These are phyloP conservation scores for Haliaeetus leucogaster DNA, from an alignment of 2,113 vertebrate species.

Conservation along the genomic window DNA sequence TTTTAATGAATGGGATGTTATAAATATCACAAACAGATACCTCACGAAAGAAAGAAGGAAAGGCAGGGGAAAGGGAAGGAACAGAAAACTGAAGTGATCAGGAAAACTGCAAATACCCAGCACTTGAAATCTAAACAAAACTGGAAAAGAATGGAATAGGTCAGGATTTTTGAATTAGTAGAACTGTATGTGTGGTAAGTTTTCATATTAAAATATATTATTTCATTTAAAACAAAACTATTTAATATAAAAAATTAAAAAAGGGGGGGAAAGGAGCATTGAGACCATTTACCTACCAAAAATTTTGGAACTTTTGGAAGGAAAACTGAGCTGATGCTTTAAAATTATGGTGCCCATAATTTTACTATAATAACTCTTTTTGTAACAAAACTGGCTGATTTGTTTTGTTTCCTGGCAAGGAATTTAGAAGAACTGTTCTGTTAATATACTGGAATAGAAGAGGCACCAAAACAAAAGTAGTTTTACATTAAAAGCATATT, in stretches of 20 bases:
- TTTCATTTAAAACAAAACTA: neutral
- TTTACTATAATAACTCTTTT: neutral
- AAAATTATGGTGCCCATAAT: neutral
- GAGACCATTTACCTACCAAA: neutral
- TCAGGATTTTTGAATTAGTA: neutral
- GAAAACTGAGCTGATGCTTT: neutral
- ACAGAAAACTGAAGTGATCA: neutral
- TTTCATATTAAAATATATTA: neutral
- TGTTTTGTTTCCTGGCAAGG: neutral
- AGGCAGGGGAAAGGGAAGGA: neutral
- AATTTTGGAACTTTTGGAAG: neutral
- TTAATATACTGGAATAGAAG: neutral
- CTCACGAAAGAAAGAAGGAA: neutral
- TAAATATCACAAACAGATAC: neutral
- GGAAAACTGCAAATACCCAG: neutral
- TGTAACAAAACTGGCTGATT: neutral
- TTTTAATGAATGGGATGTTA: neutral
- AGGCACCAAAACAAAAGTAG: neutral
- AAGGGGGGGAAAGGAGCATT: fast-evolving
- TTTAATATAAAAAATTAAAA: neutral
- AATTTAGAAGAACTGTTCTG: neutral
- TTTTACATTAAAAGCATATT: neutral
- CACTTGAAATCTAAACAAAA: neutral
- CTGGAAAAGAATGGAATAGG: neutral
- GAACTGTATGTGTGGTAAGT: neutral